Conservation (phyloP, 1,140 invertebrate species). For the Bilobella aurantiaca region DNA sequence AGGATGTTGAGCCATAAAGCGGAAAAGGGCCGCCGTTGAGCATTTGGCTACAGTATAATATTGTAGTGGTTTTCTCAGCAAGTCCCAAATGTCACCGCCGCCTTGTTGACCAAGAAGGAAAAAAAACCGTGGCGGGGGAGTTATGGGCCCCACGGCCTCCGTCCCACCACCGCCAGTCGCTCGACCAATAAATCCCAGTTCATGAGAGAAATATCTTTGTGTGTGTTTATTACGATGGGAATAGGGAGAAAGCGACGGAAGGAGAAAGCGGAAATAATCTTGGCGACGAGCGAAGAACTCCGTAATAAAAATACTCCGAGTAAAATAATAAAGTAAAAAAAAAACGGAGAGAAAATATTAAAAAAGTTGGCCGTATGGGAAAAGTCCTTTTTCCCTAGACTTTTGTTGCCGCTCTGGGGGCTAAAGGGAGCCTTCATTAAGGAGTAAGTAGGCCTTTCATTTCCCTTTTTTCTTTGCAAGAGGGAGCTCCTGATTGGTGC, state of each 20-base stretch:
- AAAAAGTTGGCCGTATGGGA: not conserved
- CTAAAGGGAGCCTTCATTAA: too few relatives aligned
- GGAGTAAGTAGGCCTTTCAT: too few relatives aligned
- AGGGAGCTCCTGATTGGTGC: not conserved
- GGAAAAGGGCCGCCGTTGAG: not conserved
- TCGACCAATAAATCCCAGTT: not conserved
- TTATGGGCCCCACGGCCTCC: not conserved
- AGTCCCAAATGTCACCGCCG: not conserved
- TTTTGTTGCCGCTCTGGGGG: too few relatives aligned
- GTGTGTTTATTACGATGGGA: not conserved
- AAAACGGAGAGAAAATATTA: not conserved
- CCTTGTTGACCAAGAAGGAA: not conserved
- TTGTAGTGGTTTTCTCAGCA: not conserved
- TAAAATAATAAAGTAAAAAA: constrained; percentile 1
- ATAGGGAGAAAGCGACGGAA: not conserved
- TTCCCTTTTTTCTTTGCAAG: not conserved
- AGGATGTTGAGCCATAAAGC: too few relatives aligned
- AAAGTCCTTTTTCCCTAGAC: too few relatives aligned
- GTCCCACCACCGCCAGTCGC: not conserved
- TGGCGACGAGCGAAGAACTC: not conserved
- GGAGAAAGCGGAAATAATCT: constrained; percentile 1
- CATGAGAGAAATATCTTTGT: not conserved
- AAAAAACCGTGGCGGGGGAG: too few relatives aligned
- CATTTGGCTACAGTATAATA: not conserved
- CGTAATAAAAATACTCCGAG: too few relatives aligned